These are phyloP conservation scores for Bombus picipes DNA, from an alignment of 1,140 invertebrate species.

Conservation along the genomic window DNA sequence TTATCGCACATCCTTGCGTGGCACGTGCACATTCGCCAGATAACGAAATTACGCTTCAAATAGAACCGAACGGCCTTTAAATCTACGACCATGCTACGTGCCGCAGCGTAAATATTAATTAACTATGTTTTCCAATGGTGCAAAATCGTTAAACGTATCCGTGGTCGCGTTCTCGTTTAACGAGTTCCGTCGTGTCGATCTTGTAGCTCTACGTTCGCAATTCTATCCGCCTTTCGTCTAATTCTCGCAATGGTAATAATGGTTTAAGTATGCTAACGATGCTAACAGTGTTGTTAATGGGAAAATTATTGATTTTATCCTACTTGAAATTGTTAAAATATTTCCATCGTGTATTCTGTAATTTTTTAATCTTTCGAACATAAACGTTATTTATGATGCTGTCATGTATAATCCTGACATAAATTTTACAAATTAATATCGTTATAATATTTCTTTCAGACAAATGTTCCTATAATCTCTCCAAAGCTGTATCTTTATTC, in stretches of 20 bases:
- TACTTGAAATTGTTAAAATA: too few relatives aligned
- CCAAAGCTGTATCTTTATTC: too few relatives aligned
- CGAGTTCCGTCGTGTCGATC: too few relatives aligned
- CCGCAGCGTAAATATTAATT: constrained; percentile 17
- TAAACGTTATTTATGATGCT: too few relatives aligned
- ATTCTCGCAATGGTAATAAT: neutral
- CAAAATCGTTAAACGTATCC: neutral
- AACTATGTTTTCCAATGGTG: neutral
- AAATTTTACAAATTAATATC: too few relatives aligned
- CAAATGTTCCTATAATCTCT: neutral
- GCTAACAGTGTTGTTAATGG: neutral
- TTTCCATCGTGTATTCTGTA: too few relatives aligned
- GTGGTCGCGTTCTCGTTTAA: neutral
- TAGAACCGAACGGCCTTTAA: constrained; percentile 29
- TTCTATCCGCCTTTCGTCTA: neutral
- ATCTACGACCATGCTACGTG: neutral
- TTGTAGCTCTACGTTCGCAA: neutral
- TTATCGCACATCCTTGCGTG: neutral
- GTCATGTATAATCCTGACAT: too few relatives aligned
- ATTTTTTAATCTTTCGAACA: too few relatives aligned
- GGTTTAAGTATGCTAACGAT: neutral
- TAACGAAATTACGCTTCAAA: constrained; percentile 37
- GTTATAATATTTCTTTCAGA: neutral
- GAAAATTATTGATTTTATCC: neutral
- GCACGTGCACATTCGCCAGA: neutral